A percentile compares a stretch with the other conserved stretches of the same genome.
These are phyloP conservation scores for Oncopeltus fasciatus DNA, from an alignment of 1,140 invertebrate species.

Conservation along the genomic window DNA sequence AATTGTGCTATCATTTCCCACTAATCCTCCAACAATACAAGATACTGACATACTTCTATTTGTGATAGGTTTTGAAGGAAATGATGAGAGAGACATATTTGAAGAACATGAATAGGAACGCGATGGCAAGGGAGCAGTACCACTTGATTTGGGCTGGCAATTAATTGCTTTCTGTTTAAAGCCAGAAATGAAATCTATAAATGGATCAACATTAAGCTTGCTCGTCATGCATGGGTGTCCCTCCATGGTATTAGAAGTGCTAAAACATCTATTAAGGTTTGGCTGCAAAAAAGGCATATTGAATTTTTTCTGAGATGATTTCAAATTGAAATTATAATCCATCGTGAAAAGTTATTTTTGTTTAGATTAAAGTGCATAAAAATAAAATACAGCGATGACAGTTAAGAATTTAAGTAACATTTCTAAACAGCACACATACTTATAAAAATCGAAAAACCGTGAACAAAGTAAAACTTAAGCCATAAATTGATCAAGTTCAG, in stretches of 20 bases:
- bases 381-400: neutral
- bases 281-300: neutral
- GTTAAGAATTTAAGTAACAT: neutral
- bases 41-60: neutral
- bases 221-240: neutral
- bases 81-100: too few species aligned
- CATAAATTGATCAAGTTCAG: neutral
- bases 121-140: neutral
- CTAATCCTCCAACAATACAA: neutral
- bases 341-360: neutral
- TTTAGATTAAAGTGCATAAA: neutral
- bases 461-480: neutral
- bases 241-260: neutral
- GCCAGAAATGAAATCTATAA: neutral
- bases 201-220: neutral
- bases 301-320: neutral
- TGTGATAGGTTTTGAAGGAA: too few species aligned
- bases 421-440: neutral
- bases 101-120: neutral
- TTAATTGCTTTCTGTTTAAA: neutral
- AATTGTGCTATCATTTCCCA: neutral
- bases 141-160: neutral
- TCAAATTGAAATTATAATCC: conserved; percentile 4
- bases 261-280: neutral
- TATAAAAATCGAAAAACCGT: neutral